Evolutionary conservation across 2,888 invertebrate genomes (phyloP).

Genomic region (Aphodius granarius): DNA sequence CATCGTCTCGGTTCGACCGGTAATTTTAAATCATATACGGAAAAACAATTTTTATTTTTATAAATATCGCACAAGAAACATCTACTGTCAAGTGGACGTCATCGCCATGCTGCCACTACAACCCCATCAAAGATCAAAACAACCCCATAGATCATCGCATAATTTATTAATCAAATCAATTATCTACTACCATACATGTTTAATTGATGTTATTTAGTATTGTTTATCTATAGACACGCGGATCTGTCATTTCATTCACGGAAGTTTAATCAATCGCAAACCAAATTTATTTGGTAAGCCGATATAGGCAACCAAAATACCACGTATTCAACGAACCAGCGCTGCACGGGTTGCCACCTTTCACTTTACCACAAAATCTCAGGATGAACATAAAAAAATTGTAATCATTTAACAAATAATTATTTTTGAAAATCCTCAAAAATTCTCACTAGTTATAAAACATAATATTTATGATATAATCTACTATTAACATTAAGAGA

Average conservation of each 20-base stretch:
- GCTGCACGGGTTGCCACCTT: too few relatives aligned
- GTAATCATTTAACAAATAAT: too few relatives aligned
- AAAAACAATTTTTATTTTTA: constrained; percentile 26
- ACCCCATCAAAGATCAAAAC: background rate
- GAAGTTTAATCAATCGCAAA: background rate
- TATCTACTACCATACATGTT: background rate
- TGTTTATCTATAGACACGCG: background rate
- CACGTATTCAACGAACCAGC: too few relatives aligned
- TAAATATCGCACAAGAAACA: constrained; percentile 28
- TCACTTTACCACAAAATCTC: too few relatives aligned
- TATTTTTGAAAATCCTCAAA: too few relatives aligned
- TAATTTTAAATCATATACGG: constrained; percentile 61
- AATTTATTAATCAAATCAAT: constrained; percentile 6
- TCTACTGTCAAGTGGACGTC: constrained; percentile 25
- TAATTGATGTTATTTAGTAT: background rate
- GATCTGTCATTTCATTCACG: background rate
- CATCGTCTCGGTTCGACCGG: constrained; percentile 78
- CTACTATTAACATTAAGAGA: background rate
- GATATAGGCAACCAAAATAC: background rate
- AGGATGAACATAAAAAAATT: too few relatives aligned
- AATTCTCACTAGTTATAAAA: too few relatives aligned
- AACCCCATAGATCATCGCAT: background rate
- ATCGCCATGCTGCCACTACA: constrained; percentile 25
- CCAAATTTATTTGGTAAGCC: background rate
- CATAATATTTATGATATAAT: too few relatives aligned